These are phyloP conservation scores for Chauna torquata DNA, from an alignment of 2,113 vertebrate species.

Conservation along the genomic window DNA sequence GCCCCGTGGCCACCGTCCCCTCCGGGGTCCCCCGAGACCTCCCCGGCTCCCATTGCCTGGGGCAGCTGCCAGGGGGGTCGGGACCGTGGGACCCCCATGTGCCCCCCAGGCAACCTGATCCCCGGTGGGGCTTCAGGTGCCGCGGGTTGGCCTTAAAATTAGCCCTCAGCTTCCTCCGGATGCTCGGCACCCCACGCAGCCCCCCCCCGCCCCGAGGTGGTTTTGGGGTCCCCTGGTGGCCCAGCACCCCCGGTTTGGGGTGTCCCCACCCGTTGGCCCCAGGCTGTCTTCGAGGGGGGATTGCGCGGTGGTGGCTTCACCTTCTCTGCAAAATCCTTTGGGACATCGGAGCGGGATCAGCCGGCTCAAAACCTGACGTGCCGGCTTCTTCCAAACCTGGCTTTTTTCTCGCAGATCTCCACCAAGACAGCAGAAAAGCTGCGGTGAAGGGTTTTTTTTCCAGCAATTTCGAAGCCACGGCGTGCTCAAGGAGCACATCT, in stretches of 20 bases:
- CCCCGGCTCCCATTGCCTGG: background rate
- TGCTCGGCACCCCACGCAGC: accelerated
- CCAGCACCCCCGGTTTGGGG: background rate
- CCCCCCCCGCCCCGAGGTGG: background rate
- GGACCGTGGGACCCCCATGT: too few species aligned
- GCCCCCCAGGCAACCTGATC: background rate
- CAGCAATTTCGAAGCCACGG: background rate
- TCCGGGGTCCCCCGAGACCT: too few species aligned
- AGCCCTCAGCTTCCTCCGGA: background rate
- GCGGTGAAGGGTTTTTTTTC: background rate
- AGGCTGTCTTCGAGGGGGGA: background rate
- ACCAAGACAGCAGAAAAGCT: background rate
- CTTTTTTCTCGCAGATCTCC: background rate
- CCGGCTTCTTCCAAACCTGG: background rate
- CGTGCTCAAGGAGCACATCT: background rate
- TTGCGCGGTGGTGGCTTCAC: accelerated
- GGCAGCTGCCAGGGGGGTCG: background rate
- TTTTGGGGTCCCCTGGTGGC: background rate
- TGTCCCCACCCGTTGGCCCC: background rate
- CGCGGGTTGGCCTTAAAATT: background rate
- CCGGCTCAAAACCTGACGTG: background rate
- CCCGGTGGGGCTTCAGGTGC: background rate
- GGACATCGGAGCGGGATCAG: background rate
- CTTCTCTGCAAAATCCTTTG: background rate
- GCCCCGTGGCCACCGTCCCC: too few species aligned